Evolutionary conservation across 1,140 invertebrate species (phyloP).

Genomic region (Triops cancriformis): DNA sequence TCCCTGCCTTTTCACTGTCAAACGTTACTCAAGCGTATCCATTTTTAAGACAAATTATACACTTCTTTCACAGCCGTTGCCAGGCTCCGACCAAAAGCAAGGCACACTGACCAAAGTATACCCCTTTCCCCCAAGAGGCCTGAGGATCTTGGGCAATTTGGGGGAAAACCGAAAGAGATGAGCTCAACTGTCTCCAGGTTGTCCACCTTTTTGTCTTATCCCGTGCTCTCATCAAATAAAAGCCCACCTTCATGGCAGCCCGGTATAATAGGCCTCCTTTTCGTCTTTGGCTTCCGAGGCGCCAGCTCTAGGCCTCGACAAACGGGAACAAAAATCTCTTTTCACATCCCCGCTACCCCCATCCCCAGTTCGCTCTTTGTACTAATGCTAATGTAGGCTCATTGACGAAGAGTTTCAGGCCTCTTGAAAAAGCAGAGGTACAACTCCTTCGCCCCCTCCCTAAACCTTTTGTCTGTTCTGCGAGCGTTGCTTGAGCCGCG

Average conservation of each 20-base stretch:
- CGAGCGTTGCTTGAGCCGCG: background rate
- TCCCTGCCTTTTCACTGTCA: background rate
- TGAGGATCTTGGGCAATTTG: background rate
- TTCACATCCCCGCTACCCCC: background rate
- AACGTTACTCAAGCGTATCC: slow-evolving; percentile 3
- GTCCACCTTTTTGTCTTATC: slow-evolving; percentile 10
- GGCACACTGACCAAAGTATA: background rate
- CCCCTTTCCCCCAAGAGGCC: background rate
- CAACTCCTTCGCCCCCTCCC: background rate
- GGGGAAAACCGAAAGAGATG: background rate
- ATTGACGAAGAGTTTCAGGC: background rate
- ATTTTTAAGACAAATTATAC: background rate
- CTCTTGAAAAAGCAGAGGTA: background rate
- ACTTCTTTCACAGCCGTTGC: background rate
- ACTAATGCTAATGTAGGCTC: slow-evolving; percentile 1
- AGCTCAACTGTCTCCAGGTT: background rate
- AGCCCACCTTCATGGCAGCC: background rate
- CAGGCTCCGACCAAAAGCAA: background rate
- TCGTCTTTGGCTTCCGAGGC: background rate
- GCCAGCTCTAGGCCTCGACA: background rate
- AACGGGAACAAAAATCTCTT: background rate
- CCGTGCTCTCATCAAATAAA: background rate
- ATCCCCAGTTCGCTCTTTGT: background rate
- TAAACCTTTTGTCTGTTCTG: background rate
- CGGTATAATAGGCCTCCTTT: background rate